Percentiles rank a stretch among this genome's conserved stretches.
Conservation (phyloP, 2,888 invertebrate species). For the Tanypteryx hageni region DNA sequence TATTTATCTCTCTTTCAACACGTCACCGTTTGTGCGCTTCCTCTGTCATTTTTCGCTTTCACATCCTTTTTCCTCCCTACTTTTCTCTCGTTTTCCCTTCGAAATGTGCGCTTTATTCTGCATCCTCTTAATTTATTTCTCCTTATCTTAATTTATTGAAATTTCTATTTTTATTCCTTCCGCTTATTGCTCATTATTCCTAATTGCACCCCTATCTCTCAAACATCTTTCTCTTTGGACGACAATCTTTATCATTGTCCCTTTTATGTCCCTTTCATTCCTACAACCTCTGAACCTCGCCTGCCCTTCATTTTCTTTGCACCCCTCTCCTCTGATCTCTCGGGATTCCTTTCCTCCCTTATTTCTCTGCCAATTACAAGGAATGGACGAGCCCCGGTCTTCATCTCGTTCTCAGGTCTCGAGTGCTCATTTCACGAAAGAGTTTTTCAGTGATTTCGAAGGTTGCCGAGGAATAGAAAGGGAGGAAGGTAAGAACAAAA, state of each 20-base stretch:
- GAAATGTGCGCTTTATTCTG: too few species aligned
- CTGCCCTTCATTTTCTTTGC: neutral
- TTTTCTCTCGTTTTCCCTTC: too few species aligned
- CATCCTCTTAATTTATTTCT: neutral
- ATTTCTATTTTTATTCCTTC: neutral
- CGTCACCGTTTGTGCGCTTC: too few species aligned
- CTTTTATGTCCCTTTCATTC: neutral
- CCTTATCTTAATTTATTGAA: neutral
- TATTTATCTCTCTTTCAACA: too few species aligned
- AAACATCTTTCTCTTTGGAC: neutral
- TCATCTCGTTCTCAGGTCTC: neutral
- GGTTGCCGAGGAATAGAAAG: neutral
- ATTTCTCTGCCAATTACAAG: neutral
- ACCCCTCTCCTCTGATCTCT: neutral
- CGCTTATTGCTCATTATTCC: neutral
- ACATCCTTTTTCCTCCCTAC: too few species aligned
- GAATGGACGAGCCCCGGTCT: neutral
- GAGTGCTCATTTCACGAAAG: neutral
- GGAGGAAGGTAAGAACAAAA: neutral
- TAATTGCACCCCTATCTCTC: neutral
- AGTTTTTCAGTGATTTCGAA: neutral
- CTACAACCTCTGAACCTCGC: neutral
- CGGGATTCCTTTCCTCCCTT: neutral
- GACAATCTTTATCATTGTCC: neutral
- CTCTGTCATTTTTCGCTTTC: too few species aligned